These are phyloP conservation scores for Leptodactylus fuscus DNA, from an alignment of 2,113 vertebrate species.

Conservation along the genomic window DNA sequence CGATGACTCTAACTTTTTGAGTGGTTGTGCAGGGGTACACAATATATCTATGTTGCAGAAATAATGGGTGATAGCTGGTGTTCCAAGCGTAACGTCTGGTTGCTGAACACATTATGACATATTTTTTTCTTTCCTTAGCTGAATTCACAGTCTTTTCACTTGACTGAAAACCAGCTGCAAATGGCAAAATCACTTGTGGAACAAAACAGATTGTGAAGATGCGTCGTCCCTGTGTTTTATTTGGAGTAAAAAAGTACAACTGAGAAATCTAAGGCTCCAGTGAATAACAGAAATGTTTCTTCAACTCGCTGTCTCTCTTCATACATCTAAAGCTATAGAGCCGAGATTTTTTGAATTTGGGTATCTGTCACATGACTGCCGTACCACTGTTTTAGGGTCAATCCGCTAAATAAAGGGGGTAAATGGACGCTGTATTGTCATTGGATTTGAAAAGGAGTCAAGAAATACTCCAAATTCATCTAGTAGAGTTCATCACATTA, in stretches of 20 bases:
- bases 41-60: not conserved
- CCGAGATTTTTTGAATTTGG: not conserved
- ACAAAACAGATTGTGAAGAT: conserved; percentile 25
- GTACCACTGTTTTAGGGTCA: not conserved
- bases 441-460: conserved; percentile 3
- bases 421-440: not conserved
- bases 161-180: conserved; percentile 25
- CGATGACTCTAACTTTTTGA: too few relatives aligned
- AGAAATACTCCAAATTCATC: conserved; percentile 6
- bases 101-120: not conserved
- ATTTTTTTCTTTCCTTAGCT: conserved; percentile 3
- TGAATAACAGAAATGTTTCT: not conserved
- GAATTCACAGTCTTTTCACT: conserved; percentile 16
- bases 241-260: not conserved
- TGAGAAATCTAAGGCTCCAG: not conserved
- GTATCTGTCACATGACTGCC: too few relatives aligned
- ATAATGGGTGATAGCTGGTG: not conserved
- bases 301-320: not conserved
- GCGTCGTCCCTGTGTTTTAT: not conserved
- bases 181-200: conserved; percentile 29
- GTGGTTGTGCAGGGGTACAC: not conserved
- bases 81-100: not conserved
- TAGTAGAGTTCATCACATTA: conserved; percentile 37
- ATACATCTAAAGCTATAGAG: not conserved
- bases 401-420: not conserved